Base-by-base conservation (phyloP, 2,113 vertebrate species). In the Myotis brandtii region DNA sequence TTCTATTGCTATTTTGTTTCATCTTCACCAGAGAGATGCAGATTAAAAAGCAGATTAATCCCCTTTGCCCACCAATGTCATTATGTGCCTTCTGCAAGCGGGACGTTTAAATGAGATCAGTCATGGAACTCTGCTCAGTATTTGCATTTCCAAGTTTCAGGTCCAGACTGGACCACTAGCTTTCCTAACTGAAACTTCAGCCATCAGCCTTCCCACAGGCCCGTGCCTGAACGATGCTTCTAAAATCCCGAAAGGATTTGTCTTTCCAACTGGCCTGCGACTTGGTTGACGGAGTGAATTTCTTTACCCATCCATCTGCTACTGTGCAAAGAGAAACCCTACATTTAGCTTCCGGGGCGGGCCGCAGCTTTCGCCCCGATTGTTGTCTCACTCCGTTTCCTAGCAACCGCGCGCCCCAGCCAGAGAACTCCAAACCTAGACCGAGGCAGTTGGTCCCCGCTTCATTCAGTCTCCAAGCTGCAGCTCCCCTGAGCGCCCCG, bases 381-480 rank as follows among this genome's bases (percentile, higher is more conserved):
- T 18, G 34, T 52, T 80, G 50, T 62, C 52, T 69, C 76, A 46
- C 54, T 62, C 59, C 62, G 54, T 96, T 89, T 64, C 73, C 23
- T 93, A 95, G 92, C 87, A 96, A 94, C 84, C 76, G 79, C 18
- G 95, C 85, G 95, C 56, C 52, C 72, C 86, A 94, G 50, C 73
- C 89, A 86, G 48, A 87, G 52, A 86, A 87, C 59, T 95, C 69
- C 40, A 75, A 66, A 72, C 93, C 67, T 75, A 69, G 67, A 75
- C 91, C 66, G 56, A 83, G 87, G 43, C 86, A 81, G 84, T 94
- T 97, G 96, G 80, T 95, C 48, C 3, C 59, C 83, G 37, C 56
- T 95, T 96, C 90, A 77, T 72, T 93, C 20, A 81, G 54, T 82
- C 89, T 37, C 37, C 37, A 3, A 37, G 37, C 37, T 37, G 37